phyloP scores from a whole-genome alignment of 1,140 invertebrate species.

The Meteorus sp. region DNA sequence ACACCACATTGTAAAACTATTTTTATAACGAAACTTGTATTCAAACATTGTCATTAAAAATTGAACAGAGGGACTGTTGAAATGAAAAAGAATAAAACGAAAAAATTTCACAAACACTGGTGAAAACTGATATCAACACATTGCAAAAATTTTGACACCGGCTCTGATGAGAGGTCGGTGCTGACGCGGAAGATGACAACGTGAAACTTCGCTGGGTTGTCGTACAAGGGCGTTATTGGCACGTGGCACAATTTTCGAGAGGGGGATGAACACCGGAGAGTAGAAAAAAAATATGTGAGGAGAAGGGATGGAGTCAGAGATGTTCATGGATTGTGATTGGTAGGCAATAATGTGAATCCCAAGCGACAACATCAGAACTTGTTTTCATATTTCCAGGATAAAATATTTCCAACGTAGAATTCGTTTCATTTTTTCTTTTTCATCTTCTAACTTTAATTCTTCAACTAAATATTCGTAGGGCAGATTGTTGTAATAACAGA shows the following conservation, averaged over 20 bases:
- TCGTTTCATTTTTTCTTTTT: no score
- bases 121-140: conserved; percentile 20
- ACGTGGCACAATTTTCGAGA: conserved; percentile 38
- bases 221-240: conserved; percentile 37
- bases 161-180: not conserved
- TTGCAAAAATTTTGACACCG: conserved; percentile 12
- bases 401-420: not conserved
- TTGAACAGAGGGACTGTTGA: no score
- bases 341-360: conserved; percentile 28
- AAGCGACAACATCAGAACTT: no score
- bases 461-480: no score
- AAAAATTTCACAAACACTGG: conserved; percentile 27
- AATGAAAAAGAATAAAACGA: conserved; percentile 22
- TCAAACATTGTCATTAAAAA: no score
- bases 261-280: conserved; percentile 9
- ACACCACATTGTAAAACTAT: no score
- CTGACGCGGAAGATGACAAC: conserved; percentile 21
- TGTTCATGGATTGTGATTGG: conserved; percentile 27
- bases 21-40: not conserved
- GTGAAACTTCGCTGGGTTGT: conserved; percentile 14
- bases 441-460: no score
- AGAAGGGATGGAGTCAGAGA: conserved; percentile 14
- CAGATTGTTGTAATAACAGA: no score
- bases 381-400: no score
- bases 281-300: conserved; percentile 22